Evolutionary conservation across 2,888 invertebrate species (phyloP), one percentile per base, ranked within the genome.

Genomic region (Chorisops tibialis): DNA sequence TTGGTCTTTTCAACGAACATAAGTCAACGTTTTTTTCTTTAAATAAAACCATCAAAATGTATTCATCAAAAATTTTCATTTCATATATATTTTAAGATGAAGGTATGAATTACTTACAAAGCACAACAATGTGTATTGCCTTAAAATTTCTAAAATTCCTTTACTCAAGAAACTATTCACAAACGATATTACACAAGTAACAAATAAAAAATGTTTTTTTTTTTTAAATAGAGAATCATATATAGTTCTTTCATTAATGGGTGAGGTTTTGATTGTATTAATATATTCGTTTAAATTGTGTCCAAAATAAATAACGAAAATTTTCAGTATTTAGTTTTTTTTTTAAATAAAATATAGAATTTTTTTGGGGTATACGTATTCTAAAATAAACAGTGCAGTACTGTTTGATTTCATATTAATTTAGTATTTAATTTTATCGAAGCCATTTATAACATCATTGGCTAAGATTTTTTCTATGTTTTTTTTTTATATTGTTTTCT

Each of bases 91-190:
- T 54, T 56, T 43, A 43, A 56, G 56, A 56, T 56, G 56, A 41
- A 54, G 24, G 12, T 48, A 48, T 48, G 48, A 22, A 50, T 50
- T 16, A 18, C 11, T 35, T 50, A 37, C 50, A 50, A 49, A 56
- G 56, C 56, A 56, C 56, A 56, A 56, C 56, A 56, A 56, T 45
- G 56, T 56, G 56, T 56, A 56, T 56, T 56, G 56, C 56, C 56
- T 56, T 39, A 16, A 56, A 30, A 37, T 43, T 56, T 43, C 18
- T 16, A 24, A 16, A 45, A 45, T 18, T 11, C 7, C 16, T 50
- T 14, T 16, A 50, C 30, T 18, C 11, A 14, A 18, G 45, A 19
- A 45, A 50, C 30, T 50, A 35, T 16, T 50, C 14, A 18, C 30
- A 35, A 50, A 50, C 16, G 3, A 35, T 16, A 50, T n/a, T 30